phyloP scores from a whole-genome alignment of 53 echinoderm and acorn worm species.

The Luidia sarsii region DNA sequence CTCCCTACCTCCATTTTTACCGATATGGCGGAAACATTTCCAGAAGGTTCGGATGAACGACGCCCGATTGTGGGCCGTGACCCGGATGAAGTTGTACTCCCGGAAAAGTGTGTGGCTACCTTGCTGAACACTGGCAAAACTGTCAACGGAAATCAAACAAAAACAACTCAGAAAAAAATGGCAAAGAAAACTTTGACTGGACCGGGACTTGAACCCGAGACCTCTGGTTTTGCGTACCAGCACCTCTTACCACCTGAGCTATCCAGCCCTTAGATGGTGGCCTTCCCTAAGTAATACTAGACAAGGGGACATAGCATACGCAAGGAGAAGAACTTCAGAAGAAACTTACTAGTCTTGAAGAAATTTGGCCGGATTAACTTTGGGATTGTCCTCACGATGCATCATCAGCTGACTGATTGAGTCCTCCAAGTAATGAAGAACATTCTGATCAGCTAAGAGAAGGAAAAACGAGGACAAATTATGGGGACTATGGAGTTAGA shows the following conservation, averaged over 20 bases:
- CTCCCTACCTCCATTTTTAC: conserved; percentile 84
- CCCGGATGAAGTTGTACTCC: conserved; percentile 81
- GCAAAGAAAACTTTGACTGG: no score
- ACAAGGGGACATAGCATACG: no score
- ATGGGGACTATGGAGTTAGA: not conserved
- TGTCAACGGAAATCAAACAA: not conserved
- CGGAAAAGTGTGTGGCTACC: conserved; percentile 84
- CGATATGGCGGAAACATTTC: conserved; percentile 88
- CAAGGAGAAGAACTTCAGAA: no score
- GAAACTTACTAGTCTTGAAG: conserved; percentile 88
- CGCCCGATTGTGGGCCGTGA: conserved; percentile 87
- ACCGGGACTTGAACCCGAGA: no score
- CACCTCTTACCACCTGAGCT: no score
- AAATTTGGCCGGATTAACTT: conserved; percentile 82
- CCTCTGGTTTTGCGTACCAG: no score
- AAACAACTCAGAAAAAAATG: no score
- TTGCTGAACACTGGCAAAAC: conserved; percentile 75
- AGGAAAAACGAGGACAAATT: not conserved
- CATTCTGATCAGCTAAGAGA: conserved; percentile 73
- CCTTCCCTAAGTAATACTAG: no score
- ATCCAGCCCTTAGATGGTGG: no score
- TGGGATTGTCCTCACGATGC: conserved; percentile 86
- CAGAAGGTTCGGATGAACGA: conserved; percentile 82
- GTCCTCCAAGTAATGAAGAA: conserved; percentile 85
- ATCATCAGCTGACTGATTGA: conserved; percentile 80